Percentiles rank a stretch among this genome's conserved stretches.
These are phyloP conservation scores for Callopanchax toddi DNA, from an alignment of 2,113 vertebrate genomes.

Conservation along the genomic window DNA sequence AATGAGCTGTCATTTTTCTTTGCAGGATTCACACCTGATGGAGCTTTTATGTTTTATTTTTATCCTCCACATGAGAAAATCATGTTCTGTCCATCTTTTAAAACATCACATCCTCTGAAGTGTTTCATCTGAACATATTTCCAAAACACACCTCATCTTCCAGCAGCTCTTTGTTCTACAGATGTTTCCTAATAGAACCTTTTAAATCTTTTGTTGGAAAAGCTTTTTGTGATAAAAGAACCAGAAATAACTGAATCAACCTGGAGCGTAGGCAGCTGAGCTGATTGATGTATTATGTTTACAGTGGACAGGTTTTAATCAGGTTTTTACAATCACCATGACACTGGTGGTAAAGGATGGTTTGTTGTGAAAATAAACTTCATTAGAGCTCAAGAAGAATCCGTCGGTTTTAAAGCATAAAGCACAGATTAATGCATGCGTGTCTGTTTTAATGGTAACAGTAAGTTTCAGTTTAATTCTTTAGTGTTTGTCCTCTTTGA, in stretches of 20 bases:
- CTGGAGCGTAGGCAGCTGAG: background rate
- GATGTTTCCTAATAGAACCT: constrained; percentile 14
- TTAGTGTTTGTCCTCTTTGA: background rate
- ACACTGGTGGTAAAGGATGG: no score
- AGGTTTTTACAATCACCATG: background rate
- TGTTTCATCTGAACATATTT: no score
- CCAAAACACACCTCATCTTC: background rate
- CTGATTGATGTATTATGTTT: constrained; percentile 15
- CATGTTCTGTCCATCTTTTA: no score
- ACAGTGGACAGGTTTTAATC: constrained; percentile 1
- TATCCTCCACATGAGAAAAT: no score
- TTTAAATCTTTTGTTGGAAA: constrained; percentile 9
- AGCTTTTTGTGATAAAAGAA: constrained; percentile 8
- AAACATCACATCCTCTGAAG: no score
- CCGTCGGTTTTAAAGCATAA: no score
- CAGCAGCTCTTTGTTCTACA: constrained; percentile 35
- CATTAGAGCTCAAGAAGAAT: no score
- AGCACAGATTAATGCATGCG: background rate
- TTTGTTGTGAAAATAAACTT: no score
- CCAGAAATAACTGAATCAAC: background rate
- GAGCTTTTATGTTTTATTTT: no score
- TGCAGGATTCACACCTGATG: background rate
- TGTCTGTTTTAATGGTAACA: background rate
- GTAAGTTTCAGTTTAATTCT: background rate
- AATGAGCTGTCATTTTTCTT: no score